Evolutionary conservation across 1,140 invertebrate genomes (phyloP), one percentile per base, ranked within the genome.

Genomic region (Drosophila seguyi): DNA sequence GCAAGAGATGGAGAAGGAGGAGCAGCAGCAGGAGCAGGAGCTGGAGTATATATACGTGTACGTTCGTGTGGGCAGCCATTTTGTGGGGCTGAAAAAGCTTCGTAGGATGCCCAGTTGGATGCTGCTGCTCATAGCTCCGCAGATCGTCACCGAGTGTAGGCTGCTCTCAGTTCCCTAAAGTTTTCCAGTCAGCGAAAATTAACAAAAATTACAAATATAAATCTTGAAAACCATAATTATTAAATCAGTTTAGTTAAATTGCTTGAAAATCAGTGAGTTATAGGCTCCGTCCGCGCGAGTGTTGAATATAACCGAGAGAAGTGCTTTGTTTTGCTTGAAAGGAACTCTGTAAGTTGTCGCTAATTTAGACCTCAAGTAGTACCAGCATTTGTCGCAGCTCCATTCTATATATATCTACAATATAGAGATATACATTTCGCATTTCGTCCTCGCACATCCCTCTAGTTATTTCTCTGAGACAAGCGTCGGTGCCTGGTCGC

Each of bases 121-220:
- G 67, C 77, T 90, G 67, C 44, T 77, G 55, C 74, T 90, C 92
- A 93, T 82, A 92, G 92, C 87, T 90, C 75, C 90, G 84, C 80
- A 91, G 91, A 92, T 84, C 92, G 92, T 91, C 92, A 92, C 85
- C 91, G 92, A 92, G 92, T 93, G 75, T 80, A 92, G 92, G 92
- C 87, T 91, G 91, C 69, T 81, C 71, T 55, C 52, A 55, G 34
- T 59, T 60, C 47, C 61, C 41, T 50, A 27, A 69, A 69, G 45
- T 44, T 67, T 27, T 36, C 34, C 59, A 67, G 10, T 29, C 18
- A 67, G 58, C 11, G 20, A 67, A 59, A 60, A 22, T n/a, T 36
- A 13, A n/a, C n/a, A n/a, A 22, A 53, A 41, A 38, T 14, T 27
- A 6, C 22, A 11, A 44, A 36, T 3, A 52, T 27, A 31, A 34